These are phyloP conservation scores for Pocillopora grandis DNA, from an alignment of 92 coral and sea anemone species.

Conservation along the genomic window DNA sequence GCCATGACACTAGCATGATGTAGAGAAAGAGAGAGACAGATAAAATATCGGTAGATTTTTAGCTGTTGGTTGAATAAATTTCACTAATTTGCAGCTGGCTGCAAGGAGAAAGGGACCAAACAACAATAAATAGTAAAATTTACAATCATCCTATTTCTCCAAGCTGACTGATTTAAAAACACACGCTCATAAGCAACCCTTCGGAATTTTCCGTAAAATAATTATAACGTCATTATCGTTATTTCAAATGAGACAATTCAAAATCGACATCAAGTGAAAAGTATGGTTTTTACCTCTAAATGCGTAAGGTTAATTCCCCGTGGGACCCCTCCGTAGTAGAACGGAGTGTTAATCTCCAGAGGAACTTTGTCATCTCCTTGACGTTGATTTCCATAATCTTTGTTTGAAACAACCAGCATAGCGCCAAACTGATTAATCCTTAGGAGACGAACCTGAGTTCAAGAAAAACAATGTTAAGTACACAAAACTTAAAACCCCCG, in stretches of 20 bases:
- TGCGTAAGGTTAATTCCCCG: conserved; percentile 65
- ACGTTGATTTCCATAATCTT: conserved; percentile 71
- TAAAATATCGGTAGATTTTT: background rate
- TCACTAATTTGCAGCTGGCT: too few species aligned
- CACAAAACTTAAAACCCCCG: background rate
- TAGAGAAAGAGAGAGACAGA: background rate
- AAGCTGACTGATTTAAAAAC: too few species aligned
- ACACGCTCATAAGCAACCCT: too few species aligned
- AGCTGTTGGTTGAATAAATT: too few species aligned
- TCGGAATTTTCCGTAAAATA: too few species aligned
- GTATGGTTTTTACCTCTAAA: conserved; percentile 64
- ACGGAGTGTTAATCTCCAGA: conserved; percentile 67
- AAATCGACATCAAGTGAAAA: background rate
- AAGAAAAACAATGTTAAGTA: background rate
- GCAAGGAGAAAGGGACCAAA: too few species aligned
- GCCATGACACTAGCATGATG: conserved; percentile 7
- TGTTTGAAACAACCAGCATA: conserved; percentile 70
- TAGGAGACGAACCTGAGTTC: conserved; percentile 65
- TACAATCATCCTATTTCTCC: too few species aligned
- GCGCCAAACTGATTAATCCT: conserved; percentile 89
- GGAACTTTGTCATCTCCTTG: background rate
- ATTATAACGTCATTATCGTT: background rate
- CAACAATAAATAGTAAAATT: too few species aligned
- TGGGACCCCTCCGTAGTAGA: conserved; percentile 87
- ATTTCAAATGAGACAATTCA: background rate